phyloP scores from a whole-genome alignment of 2,888 invertebrate species.

The Elysia crispata region DNA sequence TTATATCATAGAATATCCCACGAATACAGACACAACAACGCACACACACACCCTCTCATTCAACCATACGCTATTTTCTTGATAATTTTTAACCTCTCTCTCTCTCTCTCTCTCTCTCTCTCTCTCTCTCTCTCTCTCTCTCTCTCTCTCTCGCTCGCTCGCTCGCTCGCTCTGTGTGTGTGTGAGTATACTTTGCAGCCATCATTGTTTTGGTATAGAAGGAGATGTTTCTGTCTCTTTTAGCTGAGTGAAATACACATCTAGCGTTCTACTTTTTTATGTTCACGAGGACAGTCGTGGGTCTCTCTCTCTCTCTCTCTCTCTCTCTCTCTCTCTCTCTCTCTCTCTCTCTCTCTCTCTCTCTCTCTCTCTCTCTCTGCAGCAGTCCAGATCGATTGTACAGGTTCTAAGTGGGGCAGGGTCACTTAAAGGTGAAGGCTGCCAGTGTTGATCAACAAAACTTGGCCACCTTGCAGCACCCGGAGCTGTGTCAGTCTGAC shows the following conservation, averaged over 20 bases:
- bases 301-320: slow-evolving; percentile 28
- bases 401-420: not conserved
- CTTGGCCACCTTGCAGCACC: slow-evolving; percentile 1
- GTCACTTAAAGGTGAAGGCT: slow-evolving; percentile 30
- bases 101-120: not conserved
- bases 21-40: no score
- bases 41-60: not conserved
- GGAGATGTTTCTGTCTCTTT: slow-evolving; percentile 11
- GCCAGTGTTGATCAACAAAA: slow-evolving; percentile 39
- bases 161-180: slow-evolving; percentile 23
- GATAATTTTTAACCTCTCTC: not conserved
- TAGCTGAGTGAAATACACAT: no score
- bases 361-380: not conserved
- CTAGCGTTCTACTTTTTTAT: no score
- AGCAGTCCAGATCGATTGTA: no score
- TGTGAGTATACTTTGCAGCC: no score
- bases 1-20: no score
- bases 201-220: no score
- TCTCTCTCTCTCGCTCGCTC: slow-evolving; percentile 33
- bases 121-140: not conserved
- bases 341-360: slow-evolving; percentile 21
- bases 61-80: not conserved
- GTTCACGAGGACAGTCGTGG: no score
- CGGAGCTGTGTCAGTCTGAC: not conserved
- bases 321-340: slow-evolving; percentile 17